A percentile compares a stretch with the other conserved stretches of the same genome.
Evolutionary conservation across 2,113 vertebrate species (phyloP).

Genomic region (Chloebia gouldiae): DNA sequence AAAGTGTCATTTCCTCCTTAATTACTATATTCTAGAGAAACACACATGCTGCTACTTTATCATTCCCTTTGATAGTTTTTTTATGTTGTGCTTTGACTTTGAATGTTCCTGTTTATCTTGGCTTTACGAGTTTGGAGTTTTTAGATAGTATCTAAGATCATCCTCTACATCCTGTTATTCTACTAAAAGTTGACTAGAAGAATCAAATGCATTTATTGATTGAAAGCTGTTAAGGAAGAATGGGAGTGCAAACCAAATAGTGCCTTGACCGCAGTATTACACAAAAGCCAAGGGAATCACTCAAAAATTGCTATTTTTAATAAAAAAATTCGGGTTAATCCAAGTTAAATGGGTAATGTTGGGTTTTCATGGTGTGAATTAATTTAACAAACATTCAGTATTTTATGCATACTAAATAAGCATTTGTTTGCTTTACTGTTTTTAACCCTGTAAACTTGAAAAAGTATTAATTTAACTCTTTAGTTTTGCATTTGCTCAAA

Average conservation of each 20-base stretch:
- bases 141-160: neutral
- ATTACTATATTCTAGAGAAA: neutral
- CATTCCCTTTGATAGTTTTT: neutral
- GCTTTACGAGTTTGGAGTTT: neutral
- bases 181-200: neutral
- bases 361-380: neutral
- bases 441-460: neutral
- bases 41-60: neutral
- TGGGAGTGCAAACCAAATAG: neutral
- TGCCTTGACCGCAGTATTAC: neutral
- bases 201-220: neutral
- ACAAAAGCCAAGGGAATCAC: neutral
- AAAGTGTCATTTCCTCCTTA: neutral
- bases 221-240: neutral
- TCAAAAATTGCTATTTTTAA: neutral
- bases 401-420: neutral
- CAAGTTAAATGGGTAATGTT: neutral
- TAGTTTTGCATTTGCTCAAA: neutral
- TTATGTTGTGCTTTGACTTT: neutral
- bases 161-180: neutral
- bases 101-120: neutral
- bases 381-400: neutral
- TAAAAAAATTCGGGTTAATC: neutral
- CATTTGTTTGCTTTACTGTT: neutral
- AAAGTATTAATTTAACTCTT: neutral